Evolutionary conservation across 2,797 vertebrate genomes (phyloP).

Genomic region (Hydrophis major): DNA sequence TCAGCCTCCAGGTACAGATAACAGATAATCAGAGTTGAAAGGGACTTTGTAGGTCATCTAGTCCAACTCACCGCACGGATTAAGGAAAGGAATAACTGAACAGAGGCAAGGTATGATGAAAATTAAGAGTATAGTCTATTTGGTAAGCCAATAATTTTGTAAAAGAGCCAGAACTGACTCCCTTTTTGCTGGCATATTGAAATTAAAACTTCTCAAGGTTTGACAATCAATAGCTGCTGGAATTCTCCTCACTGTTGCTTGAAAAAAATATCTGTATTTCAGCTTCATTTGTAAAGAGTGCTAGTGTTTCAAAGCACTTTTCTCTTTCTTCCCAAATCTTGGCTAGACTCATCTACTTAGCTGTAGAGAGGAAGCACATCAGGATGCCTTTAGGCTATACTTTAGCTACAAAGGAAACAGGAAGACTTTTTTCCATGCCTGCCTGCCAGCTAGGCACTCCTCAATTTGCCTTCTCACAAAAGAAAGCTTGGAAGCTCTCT

Average conservation of each 20-base stretch:
- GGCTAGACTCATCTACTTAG: neutral
- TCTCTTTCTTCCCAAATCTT: neutral
- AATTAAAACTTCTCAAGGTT: neutral
- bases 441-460: neutral
- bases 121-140: neutral
- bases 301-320: neutral
- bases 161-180: neutral
- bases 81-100: neutral
- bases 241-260: neutral
- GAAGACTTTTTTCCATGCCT: neutral
- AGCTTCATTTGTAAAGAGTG: neutral
- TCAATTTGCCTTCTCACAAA: neutral
- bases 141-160: neutral
- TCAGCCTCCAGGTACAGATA: neutral
- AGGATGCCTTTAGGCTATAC: neutral
- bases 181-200: neutral
- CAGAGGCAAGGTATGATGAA: neutral
- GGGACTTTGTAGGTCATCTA: too few species aligned
- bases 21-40: too few species aligned
- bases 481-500: neutral
- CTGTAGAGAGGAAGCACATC: neutral
- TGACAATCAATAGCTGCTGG: neutral
- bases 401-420: too few species aligned
- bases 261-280: neutral
- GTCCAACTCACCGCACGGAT: too few species aligned